phyloP scores from a whole-genome alignment of 2,888 invertebrate species.

The Xestia xanthographa region DNA sequence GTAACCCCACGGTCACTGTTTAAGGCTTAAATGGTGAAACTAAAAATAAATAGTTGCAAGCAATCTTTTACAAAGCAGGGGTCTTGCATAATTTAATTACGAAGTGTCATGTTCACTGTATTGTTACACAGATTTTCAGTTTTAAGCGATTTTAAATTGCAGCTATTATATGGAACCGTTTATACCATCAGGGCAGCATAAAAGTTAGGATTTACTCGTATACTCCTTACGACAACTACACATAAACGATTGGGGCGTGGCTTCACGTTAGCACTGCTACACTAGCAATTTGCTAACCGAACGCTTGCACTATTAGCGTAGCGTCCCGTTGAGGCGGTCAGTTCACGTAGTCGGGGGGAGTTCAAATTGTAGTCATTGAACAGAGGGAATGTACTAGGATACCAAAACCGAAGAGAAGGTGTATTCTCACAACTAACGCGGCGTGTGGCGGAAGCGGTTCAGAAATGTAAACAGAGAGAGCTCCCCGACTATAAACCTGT shows the following conservation, averaged over 20 bases:
- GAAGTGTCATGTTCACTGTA: background rate
- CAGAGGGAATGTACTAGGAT: slow-evolving; percentile 24
- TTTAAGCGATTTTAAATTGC: background rate
- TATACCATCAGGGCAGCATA: slow-evolving; percentile 34
- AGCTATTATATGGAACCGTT: slow-evolving; percentile 18
- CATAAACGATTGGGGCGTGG: slow-evolving; percentile 20
- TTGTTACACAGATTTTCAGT: background rate
- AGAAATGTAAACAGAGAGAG: background rate
- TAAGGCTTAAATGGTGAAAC: too few species aligned
- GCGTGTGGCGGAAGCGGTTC: background rate
- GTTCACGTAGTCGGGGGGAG: background rate
- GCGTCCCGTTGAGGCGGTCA: slow-evolving; percentile 1
- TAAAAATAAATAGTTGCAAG: background rate
- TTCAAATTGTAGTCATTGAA: slow-evolving; percentile 10
- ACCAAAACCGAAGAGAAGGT: slow-evolving; percentile 3
- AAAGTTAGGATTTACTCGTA: background rate
- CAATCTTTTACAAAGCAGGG: background rate
- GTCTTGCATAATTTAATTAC: background rate
- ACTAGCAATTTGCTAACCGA: slow-evolving; percentile 18
- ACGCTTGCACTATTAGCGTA: slow-evolving; percentile 21
- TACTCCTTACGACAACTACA: background rate
- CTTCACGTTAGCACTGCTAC: slow-evolving; percentile 21
- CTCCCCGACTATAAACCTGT: background rate
- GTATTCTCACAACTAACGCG: background rate
- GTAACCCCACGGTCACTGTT: too few species aligned